Base-by-base conservation (phyloP, 2,113 vertebrate genomes). In the Halcyon malimbica region DNA sequence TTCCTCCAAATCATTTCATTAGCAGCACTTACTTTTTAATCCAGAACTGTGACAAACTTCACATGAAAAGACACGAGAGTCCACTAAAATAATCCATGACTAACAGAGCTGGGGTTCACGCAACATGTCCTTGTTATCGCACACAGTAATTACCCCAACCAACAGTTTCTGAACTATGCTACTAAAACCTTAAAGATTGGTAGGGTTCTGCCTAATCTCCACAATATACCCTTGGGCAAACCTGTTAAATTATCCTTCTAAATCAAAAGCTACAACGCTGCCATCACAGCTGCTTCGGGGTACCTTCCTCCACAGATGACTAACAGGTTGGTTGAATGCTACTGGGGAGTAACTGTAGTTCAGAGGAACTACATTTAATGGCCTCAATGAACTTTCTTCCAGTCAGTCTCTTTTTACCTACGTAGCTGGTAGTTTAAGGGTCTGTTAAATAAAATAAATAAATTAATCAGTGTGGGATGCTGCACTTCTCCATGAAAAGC, bases 401-500 rank as follows among this genome's bases (percentile, higher is more conserved):
- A 48, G 31, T 17, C 53, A 33, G 7, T 24, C 31, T 60, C 39
- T 39, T 75, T 51, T 56, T 31, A 93, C 50, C 48, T 33, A 33
- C 0, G 2, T 2, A 76, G 31, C 13, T 1, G 1, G 28, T 41
- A 89, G 53, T 46, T 92, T 10, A 84, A 48, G 16, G 25, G 84
- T 71, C 37, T 44, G 13, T 44, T 80, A 31, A 46, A 91, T 75
- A 81, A 76, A 42, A 85, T 37, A 25, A 39, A 85, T 37, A 25
- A 39, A 11, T 42, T 37, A 31, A 62, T 77, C 31, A 8, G 24
- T 54, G 31, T 54, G 77, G 24, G 92, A 87, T 10, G 6, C 74
- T 82, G 50, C 37, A 54, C 33, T 96, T 83, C 53, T 95, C 76
- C 41, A 57, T 35, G 77, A 81, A 96, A 92, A 94, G 86, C 74